phyloP scores from a whole-genome alignment of 1,140 invertebrate species.

The Dinothrombium tinctorium region DNA sequence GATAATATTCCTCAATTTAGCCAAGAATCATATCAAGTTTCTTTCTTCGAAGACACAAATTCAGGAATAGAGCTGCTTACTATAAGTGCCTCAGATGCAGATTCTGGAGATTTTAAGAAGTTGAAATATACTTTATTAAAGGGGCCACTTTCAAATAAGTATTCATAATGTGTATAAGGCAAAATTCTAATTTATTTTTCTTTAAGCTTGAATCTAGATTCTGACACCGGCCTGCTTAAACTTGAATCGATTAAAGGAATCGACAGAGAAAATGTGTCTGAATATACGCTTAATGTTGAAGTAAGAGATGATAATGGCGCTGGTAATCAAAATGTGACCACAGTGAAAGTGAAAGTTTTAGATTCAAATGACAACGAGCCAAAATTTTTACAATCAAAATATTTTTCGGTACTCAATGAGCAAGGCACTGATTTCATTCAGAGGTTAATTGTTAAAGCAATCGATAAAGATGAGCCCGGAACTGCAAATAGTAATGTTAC shows the following conservation, averaged over 20 bases:
- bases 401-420: conserved; percentile 51
- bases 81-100: conserved; percentile 38
- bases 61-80: conserved; percentile 42
- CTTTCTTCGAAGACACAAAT: conserved; percentile 50
- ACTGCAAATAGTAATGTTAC: conserved; percentile 53
- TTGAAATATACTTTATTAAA: conserved; percentile 47
- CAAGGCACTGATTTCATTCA: conserved; percentile 28
- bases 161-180: conserved; percentile 1
- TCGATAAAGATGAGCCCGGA: conserved; percentile 51
- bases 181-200: conserved; percentile 1
- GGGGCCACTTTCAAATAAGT: conserved; percentile 37
- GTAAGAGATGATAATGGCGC: conserved; percentile 57
- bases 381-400: conserved; percentile 46
- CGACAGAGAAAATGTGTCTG: conserved; percentile 44
- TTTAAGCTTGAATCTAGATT: conserved; percentile 49
- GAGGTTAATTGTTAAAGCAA: conserved; percentile 28
- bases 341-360: conserved; percentile 14
- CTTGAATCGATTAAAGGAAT: conserved; percentile 40
- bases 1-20: conserved; percentile 65
- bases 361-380: conserved; percentile 41
- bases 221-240: conserved; percentile 50
- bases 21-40: conserved; percentile 39
- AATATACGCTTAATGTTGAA: conserved; percentile 50
- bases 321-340: conserved; percentile 25
- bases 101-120: conserved; percentile 40